Conservation (phyloP, 2,113 vertebrate species). For the Oreotrochilus melanogaster region DNA sequence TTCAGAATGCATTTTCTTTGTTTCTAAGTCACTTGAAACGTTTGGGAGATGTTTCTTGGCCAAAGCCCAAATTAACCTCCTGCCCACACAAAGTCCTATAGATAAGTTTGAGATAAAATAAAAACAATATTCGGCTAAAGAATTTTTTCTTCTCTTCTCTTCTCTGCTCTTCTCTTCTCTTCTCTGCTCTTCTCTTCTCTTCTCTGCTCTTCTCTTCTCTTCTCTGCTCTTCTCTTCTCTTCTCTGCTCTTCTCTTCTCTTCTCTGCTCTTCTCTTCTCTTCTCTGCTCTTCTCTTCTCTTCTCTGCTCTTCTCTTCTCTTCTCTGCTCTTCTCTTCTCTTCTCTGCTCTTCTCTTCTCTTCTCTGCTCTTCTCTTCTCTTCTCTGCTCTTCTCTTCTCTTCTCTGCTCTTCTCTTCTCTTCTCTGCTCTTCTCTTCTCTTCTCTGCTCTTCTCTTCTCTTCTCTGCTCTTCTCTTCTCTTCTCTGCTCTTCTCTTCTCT, state of each 20-base stretch:
- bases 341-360: no score
- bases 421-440: no score
- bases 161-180: no score
- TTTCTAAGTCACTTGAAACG: constrained; percentile 37
- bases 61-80: constrained; percentile 34
- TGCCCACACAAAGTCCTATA: constrained; percentile 43
- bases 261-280: no score
- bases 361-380: no score
- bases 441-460: background rate
- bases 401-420: no score
- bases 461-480: background rate
- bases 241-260: background rate
- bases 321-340: no score
- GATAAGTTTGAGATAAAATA: constrained; percentile 48
- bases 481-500: background rate
- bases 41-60: constrained; percentile 46
- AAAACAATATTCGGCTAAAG: background rate
- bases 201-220: background rate
- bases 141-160: background rate
- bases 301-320: no score
- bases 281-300: no score
- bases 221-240: background rate
- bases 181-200: background rate
- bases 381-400: no score
- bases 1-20: constrained; percentile 64